Evolutionary conservation across 2,888 invertebrate species (phyloP).

Genomic region (Shargacucullia verbasci): DNA sequence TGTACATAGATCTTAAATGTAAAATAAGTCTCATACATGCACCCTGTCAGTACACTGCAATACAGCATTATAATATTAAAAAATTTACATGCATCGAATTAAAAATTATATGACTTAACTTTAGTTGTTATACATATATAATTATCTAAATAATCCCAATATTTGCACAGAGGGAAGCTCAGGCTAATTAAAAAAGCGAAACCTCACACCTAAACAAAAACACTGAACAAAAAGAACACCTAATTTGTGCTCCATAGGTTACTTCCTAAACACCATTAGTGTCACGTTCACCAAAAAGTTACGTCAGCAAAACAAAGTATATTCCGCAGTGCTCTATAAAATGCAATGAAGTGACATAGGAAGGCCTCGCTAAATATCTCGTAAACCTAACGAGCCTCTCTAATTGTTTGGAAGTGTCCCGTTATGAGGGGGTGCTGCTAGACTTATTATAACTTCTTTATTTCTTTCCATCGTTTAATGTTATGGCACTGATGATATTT

Average conservation of each 20-base stretch:
- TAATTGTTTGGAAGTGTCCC: conserved; percentile 87
- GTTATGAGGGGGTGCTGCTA: conserved; percentile 68
- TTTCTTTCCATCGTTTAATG: conserved; percentile 80
- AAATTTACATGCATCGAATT: no score
- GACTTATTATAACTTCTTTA: conserved; percentile 71
- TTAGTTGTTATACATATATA: no score
- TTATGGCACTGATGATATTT: conserved; percentile 82
- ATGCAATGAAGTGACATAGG: conserved; percentile 67
- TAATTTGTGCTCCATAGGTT: no score
- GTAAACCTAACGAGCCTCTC: conserved; percentile 83
- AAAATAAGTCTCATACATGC: no score
- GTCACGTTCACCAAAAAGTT: conserved; percentile 5
- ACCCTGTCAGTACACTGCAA: no score
- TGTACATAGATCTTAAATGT: no score
- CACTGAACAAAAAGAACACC: not conserved
- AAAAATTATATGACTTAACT: no score
- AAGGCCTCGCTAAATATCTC: conserved; percentile 68
- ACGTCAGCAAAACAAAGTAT: conserved; percentile 37
- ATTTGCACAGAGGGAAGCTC: no score
- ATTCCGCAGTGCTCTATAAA: conserved; percentile 64
- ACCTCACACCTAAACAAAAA: conserved; percentile 1
- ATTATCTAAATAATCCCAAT: no score
- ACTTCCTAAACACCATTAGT: not conserved
- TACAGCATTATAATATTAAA: no score
- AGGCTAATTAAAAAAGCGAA: no score